These are phyloP conservation scores for Tenthredo distinguenda DNA, from an alignment of 2,888 invertebrate genomes.

Conservation along the genomic window DNA sequence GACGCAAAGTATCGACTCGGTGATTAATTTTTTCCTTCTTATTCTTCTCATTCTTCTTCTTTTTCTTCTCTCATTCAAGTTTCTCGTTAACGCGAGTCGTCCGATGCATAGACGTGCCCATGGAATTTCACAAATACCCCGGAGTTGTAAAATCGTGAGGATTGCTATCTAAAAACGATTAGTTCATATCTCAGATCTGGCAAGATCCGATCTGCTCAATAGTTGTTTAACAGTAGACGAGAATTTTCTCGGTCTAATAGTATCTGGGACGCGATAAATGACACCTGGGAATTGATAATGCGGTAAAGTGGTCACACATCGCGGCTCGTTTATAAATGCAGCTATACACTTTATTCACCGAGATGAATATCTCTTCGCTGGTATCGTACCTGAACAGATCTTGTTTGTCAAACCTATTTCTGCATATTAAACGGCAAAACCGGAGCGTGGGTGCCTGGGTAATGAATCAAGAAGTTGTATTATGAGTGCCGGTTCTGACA, in stretches of 20 bases:
- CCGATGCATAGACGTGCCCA: background rate
- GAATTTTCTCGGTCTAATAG: background rate
- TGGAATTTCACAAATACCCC: background rate
- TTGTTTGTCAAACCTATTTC: constrained; percentile 13
- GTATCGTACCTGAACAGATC: background rate
- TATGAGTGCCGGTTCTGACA: background rate
- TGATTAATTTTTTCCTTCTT: background rate
- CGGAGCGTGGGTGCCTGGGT: background rate
- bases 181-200: background rate
- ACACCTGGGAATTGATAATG: background rate
- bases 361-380: background rate
- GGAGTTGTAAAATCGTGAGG: background rate
- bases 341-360: background rate
- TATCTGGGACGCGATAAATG: background rate
- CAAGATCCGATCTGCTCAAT: background rate
- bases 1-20: background rate
- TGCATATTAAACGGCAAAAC: background rate
- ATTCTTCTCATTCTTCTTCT: background rate
- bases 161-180: background rate
- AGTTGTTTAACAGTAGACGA: background rate
- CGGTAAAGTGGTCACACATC: background rate
- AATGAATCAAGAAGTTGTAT: background rate
- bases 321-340: background rate
- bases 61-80: constrained; percentile 11
- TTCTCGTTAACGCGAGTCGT: background rate